Percentiles rank a stretch among this genome's conserved stretches.
These are phyloP conservation scores for Lasioglossum vierecki DNA, from an alignment of 2,888 invertebrate genomes.

Conservation along the genomic window DNA sequence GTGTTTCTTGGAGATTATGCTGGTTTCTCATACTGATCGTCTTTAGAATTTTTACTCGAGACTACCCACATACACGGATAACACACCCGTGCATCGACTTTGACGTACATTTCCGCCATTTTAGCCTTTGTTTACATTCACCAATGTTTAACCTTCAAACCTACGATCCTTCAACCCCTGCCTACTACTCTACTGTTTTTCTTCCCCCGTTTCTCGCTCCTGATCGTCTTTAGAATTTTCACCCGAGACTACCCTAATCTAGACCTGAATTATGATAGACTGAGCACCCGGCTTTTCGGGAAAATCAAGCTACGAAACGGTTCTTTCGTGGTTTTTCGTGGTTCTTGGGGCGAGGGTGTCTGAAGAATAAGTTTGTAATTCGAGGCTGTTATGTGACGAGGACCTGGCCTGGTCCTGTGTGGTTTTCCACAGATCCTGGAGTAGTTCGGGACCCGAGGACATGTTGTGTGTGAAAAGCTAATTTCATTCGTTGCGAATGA, in stretches of 20 bases:
- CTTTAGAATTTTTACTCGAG: too few relatives aligned
- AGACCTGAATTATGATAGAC: constrained; percentile 2
- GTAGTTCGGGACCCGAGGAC: background rate
- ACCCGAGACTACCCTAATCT: background rate
- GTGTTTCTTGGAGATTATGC: background rate
- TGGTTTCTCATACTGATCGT: background rate
- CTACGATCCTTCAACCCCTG: background rate
- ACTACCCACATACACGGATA: too few relatives aligned
- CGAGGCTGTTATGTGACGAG: background rate
- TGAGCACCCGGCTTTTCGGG: background rate
- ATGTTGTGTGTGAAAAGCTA: too few relatives aligned
- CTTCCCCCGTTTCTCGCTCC: background rate
- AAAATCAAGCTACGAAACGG: background rate
- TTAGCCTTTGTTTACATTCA: constrained; percentile 9
- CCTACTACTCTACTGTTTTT: background rate
- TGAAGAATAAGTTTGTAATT: background rate
- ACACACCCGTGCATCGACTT: constrained; percentile 28
- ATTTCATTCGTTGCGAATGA: background rate
- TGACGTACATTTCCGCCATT: constrained; percentile 40
- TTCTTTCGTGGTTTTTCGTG: background rate
- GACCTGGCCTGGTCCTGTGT: background rate
- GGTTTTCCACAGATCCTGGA: background rate
- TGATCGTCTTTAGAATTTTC: background rate
- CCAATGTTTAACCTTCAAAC: constrained; percentile 10
- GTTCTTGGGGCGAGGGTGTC: background rate